Base-by-base conservation (phyloP, 2,113 vertebrate species). In the Gadus macrocephalus region DNA sequence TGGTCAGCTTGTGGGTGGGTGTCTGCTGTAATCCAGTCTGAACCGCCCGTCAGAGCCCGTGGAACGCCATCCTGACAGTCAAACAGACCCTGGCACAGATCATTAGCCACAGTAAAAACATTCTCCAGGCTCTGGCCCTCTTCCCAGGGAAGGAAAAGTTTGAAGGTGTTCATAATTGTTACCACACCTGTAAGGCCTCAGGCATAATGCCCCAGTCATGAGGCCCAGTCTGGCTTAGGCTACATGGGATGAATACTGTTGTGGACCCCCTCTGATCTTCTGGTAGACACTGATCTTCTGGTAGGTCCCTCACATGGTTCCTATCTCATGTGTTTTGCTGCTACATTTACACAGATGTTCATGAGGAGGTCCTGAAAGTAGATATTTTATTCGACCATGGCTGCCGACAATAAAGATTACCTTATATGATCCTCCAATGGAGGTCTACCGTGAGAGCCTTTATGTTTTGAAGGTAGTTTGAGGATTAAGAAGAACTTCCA, bases 141-240 rank as follows among this genome's bases (percentile, higher is more conserved):
- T 85, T 89, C 85, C 87, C 70, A 58, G 79, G 77, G 83, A 66
- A 73, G 71, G 89, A 90, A 84, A 89, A 84, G 76, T 90, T 91
- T 85, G 89, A 84, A 90, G 84, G 83, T 83, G 77, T 80, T 76
- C 79, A 83, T 91, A 92, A 92, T 91, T 89, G 86, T 84, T 89
- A 91, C 89, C 89, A 92, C 91, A 92, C 91, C 90, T 93, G 88
- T 89, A 89, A 58, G 55, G 55, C 55, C 55, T 58, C 42, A 49
- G 55, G 55, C 55, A 58, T 58, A 84, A 77, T 80, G 73, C 78
- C 66, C 59, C 38, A 79, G 76, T 75, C 42, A 14, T 89, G 80
- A 69, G 83, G 73, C 85, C 73, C 70, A 58, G 58, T 77, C 62
- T 68, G 75, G 83, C 70, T 81, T 71, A 73, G 55, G 15, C 55